Evolutionary conservation across 1,140 invertebrate species (phyloP), one percentile per base, ranked within the genome.

Genomic region (Fopius arisanus): DNA sequence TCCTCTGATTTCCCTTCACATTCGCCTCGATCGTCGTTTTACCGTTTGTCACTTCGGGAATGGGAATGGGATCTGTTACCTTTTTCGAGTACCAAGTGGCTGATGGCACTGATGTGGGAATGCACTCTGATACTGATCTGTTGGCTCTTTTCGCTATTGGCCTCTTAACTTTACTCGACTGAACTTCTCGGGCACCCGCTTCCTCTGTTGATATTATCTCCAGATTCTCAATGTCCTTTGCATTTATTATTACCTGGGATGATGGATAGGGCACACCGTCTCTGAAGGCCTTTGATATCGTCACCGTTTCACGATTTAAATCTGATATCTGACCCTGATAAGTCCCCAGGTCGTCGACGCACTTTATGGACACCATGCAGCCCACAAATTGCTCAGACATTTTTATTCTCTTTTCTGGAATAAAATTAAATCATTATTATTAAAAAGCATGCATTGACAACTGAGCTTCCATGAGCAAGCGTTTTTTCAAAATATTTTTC

Each of bases 241-340:
- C 90, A 78, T 92, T 93, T 21, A 94, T 83, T 33, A 89, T 90
- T 43, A 93, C 88, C 78, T 91, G 86, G 7, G 89, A 84, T 31
- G 90, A 86, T 48, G 88, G 87, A 78, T 91, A 87, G 48, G 93
- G 94, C 21, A 95, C 90, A 4, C 95, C 95, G 89, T 97, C 95
- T 74, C 92, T 90, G 83, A 95, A 96, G 7, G 93, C 92, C 83
- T 95, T 92, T 12, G 89, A 90, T 31, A 97, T 89, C 2, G 93
- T 94, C 43, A 97, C 91, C 28, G 91, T 91, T 76, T 89, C 86
- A 54, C 90, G 90, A 76, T 94, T 92, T 12, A 95, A 92, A 80
- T 91, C 90, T 23, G 90, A 84, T 69, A 97, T 95, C 79, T 94
- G 92, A 19, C 96, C 96, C 84, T 96, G 95, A 82, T 92, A 95